These are phyloP conservation scores for Stomatorhinus walkeri DNA, from an alignment of 2,797 vertebrate genomes.

Conservation along the genomic window DNA sequence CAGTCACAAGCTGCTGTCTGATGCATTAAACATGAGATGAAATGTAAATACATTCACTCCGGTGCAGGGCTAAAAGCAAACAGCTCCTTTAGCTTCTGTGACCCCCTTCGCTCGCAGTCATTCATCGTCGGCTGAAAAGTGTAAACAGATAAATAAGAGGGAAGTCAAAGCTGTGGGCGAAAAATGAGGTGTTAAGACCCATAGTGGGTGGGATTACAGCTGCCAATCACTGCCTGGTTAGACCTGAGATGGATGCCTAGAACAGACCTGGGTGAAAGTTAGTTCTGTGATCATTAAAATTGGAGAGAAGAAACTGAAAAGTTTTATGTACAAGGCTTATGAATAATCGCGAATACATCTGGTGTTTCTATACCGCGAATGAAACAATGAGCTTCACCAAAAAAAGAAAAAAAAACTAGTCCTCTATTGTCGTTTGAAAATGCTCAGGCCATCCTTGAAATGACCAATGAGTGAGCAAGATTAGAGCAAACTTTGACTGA, in stretches of 20 bases:
- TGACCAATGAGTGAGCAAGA: background rate
- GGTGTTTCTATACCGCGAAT: background rate
- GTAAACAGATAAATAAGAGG: background rate
- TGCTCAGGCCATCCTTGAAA: background rate
- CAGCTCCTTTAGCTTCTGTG: background rate
- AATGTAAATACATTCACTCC: background rate
- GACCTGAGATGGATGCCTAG: background rate
- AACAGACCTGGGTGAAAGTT: background rate
- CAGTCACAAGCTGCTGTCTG: background rate
- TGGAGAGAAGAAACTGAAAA: background rate
- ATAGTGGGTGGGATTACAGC: background rate
- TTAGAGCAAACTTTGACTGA: background rate
- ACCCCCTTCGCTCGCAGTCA: background rate
- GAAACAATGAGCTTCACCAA: background rate
- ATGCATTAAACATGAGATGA: constrained; percentile 31
- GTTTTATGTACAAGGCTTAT: background rate
- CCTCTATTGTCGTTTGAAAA: background rate
- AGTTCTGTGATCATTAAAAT: background rate
- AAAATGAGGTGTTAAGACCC: background rate
- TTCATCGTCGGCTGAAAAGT: background rate
- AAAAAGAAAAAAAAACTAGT: background rate
- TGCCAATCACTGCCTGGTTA: background rate
- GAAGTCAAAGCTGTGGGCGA: background rate
- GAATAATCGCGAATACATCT: background rate
- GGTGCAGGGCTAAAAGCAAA: constrained; percentile 18